Conservation (phyloP, 2,888 invertebrate genomes). For the Adineta ricciae region DNA sequence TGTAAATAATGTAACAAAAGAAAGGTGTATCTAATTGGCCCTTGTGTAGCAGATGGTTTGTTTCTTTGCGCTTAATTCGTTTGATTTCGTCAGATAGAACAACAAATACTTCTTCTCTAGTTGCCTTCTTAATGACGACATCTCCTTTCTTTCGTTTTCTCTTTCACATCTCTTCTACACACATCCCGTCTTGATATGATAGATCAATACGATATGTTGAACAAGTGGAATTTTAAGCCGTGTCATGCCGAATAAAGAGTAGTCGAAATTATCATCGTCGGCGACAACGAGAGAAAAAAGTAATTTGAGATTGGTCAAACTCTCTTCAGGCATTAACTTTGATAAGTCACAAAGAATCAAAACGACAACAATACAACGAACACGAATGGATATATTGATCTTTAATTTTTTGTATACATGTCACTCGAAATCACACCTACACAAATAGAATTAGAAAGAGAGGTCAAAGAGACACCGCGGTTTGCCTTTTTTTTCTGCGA, state of each 20-base stretch:
- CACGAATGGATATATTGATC: slow-evolving; percentile 14
- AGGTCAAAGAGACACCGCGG: slow-evolving; percentile 16
- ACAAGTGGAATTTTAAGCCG: slow-evolving; percentile 19
- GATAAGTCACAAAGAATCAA: slow-evolving; percentile 14
- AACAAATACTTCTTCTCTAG: slow-evolving; percentile 17
- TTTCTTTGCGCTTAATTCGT: not conserved
- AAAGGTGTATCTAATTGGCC: slow-evolving; percentile 23
- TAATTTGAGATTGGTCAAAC: slow-evolving; percentile 21
- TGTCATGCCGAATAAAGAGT: not conserved
- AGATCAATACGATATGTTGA: slow-evolving; percentile 17
- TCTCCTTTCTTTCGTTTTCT: not conserved
- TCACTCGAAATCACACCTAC: not conserved
- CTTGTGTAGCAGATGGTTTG: slow-evolving; percentile 2
- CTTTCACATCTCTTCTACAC: slow-evolving; percentile 16
- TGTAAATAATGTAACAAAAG: slow-evolving; percentile 23
- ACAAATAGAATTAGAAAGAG: slow-evolving; percentile 9
- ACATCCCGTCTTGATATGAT: not conserved
- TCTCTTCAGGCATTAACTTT: slow-evolving; percentile 23
- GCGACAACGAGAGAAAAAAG: not conserved
- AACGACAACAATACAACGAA: slow-evolving; percentile 11
- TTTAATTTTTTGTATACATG: slow-evolving; percentile 16
- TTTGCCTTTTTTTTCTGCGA: not conserved
- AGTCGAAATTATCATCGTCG: not conserved
- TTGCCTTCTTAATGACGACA: slow-evolving; percentile 24
- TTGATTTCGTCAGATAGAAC: slow-evolving; percentile 14